Base-by-base conservation (phyloP, 2,797 vertebrate genomes). In the Anguilla marmorata region DNA sequence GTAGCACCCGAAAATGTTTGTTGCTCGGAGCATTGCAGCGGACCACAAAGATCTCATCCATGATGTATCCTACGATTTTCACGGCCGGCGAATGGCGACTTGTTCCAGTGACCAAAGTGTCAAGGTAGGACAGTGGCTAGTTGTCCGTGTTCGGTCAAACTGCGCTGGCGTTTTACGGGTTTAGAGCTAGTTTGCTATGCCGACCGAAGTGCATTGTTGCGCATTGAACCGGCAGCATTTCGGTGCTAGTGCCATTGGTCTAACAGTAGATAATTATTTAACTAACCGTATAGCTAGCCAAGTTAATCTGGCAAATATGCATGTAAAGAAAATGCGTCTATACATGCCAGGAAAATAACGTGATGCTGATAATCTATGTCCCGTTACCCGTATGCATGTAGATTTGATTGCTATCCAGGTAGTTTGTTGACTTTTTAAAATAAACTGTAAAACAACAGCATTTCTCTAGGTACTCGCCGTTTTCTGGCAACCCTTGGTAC, bases 71-170 rank as follows among this genome's bases (percentile, higher is more conserved):
- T 99, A 99, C 89, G 98, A 99, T 86, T 99, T 99, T 56, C 98
- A 99, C 91, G 98, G 98, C 72, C 96, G 98, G 85, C 96, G 98
- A 91, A 99, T 99, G 98, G 98, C 98, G 19, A 99, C 98, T 1
- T 99, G 98, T 89, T 99, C 98, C 92, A 99, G 98, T 90, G 98
- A 99, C 91, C 98, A 99, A 91, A 99, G 98, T 88, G 98, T 99
- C n/a, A 99, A 99, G 96, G 98, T 98, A 92, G 84, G n/a, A 63
- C 41, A 82, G 41, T 50, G 41, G 41, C 79, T n/a, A 82, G 8
- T 8, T 82, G 2, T 48, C 7, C n/a, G 5, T 27, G 33, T 50
- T 82, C 8, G 2, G 19, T 9, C 5, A 76, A 76, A 24, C 33
- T 41, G 16, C 24, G 50, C 41, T 82, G 5, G 2, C 45, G 5